These are phyloP conservation scores for Craseonycteris thonglongyai DNA, from an alignment of 2,113 vertebrate genomes.

Conservation along the genomic window DNA sequence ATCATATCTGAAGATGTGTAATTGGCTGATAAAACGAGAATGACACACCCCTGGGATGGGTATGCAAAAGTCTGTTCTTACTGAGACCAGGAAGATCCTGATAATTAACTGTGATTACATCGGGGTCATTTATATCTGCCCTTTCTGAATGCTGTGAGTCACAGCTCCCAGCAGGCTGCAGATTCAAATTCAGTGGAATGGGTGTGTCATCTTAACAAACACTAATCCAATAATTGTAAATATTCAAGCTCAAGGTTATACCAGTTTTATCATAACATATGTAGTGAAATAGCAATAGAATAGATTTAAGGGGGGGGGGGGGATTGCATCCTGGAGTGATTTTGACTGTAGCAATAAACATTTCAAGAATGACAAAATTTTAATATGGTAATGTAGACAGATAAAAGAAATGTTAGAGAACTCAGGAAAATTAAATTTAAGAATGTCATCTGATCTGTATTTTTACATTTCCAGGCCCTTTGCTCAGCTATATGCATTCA, in stretches of 20 bases:
- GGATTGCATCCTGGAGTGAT: constrained; percentile 19
- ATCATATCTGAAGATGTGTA: background rate
- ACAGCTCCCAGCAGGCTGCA: background rate
- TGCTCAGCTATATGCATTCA: background rate
- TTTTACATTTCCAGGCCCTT: constrained; percentile 36
- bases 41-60: background rate
- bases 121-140: background rate
- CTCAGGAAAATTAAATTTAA: constrained; percentile 37
- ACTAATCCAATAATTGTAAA: background rate
- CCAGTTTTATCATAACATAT: constrained; percentile 9
- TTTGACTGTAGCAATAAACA: constrained; percentile 28
- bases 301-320: background rate
- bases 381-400: constrained; percentile 59
- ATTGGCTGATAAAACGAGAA: background rate
- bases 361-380: constrained; percentile 54
- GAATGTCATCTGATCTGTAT: background rate
- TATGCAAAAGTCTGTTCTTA: background rate
- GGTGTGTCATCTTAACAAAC: background rate
- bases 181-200: background rate
- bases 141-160: background rate
- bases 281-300: constrained; percentile 15
- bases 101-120: background rate
- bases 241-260: background rate
- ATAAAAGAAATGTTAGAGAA: constrained; percentile 55
- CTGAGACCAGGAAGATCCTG: background rate